Evolutionary conservation across 2,797 vertebrate genomes (phyloP).

Genomic region (Urophycis tenuis): DNA sequence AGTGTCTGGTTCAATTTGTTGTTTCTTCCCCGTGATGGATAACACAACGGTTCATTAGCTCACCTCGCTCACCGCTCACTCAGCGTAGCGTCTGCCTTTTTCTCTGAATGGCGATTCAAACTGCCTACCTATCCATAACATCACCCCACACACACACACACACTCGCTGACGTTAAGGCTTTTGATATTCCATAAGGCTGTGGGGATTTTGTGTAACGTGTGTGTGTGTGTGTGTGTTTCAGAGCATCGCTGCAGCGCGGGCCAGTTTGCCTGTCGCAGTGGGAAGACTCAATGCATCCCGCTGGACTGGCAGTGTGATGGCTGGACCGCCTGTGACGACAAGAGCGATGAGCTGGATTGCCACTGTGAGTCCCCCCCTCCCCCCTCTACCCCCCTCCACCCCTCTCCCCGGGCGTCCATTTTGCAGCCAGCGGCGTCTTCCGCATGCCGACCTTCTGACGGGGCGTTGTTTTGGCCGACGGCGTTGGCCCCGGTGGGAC

Average conservation of each 20-base stretch:
- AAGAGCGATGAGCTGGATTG: constrained; percentile 94
- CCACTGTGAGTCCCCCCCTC: constrained; percentile 82
- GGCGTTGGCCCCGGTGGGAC: not conserved
- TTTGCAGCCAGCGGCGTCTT: constrained; percentile 23
- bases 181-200: not conserved
- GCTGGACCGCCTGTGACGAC: constrained; percentile 92
- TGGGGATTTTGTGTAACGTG: not conserved
- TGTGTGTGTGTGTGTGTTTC: constrained; percentile 37
- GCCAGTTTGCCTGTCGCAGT: constrained; percentile 90
- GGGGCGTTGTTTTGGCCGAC: not conserved
- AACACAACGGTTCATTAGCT: no score
- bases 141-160: not conserved
- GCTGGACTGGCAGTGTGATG: constrained; percentile 90
- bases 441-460: not conserved
- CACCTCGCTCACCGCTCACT: no score
- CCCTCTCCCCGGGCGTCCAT: constrained; percentile 14
- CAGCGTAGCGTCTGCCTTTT: no score
- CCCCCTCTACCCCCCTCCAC: no score
- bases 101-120: no score
- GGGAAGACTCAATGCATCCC: constrained; percentile 97
- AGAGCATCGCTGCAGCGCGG: constrained; percentile 89
- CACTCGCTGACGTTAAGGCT: not conserved
- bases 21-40: no score
- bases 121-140: no score
- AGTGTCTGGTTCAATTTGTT: no score